Base-by-base conservation (phyloP, 2,797 vertebrate species). In the Malacoraja senta region DNA sequence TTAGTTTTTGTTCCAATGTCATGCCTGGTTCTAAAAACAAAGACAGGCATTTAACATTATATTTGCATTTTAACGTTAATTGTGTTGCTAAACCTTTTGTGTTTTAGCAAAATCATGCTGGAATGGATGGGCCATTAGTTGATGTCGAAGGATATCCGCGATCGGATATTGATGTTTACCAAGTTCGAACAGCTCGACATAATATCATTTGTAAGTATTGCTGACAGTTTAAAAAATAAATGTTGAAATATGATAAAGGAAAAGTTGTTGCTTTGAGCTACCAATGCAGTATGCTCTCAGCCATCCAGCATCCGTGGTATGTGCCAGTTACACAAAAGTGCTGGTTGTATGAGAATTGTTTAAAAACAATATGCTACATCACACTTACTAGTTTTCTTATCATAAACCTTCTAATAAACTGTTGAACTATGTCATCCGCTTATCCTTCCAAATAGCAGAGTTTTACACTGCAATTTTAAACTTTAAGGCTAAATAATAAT, bases 141-240 rank as follows among this genome's bases (percentile, higher is more conserved):
- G 99, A 99, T 91, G 95, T 94, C 0, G 98, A 99, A 93, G 98
- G 98, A 0, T 99, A 96, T 72, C 98, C 99, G 32, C 97, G 98
- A 8, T 94, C 96, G 0, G 98, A 99, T 93, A 96, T 99, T 88
- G 98, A 99, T 93, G 53, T 99, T 68, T 98, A 98, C 94, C 98
- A 98, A 96, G 97, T 99, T 93, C 97, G 98, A 93, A 97, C 96
- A 0, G 98, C 98, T 0, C 97, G 99, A 93, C 98, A 99, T 96
- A 98, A 96, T 93, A 98, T 99, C 91, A 96, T 97, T 94, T 99
- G 99, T 99, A 96, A 98, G 98, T 93, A 94, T 29, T 72, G 24
- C 53, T 80, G 77, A 88, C 32, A 68, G 8, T 32, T 88, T 88
- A 65, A 19, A 35, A 68, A 86, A 68, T 68, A 68, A 86, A 88